Evolutionary conservation across 1,140 invertebrate species (phyloP).

Genomic region (Spodoptera frugiperda): DNA sequence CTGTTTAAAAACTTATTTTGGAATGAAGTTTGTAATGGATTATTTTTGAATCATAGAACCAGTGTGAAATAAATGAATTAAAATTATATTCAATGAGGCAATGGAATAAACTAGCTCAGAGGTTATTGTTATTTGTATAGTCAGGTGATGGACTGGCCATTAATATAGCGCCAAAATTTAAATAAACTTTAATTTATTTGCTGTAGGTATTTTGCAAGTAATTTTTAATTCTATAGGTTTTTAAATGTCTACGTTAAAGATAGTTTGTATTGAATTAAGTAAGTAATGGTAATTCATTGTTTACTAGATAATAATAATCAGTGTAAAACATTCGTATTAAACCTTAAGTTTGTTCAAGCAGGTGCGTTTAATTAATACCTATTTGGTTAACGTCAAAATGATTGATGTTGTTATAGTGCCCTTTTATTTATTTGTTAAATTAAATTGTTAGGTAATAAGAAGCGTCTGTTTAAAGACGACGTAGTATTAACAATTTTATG

Average conservation of each 20-base stretch:
- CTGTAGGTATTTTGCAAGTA: too few relatives aligned
- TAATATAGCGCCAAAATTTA: not conserved
- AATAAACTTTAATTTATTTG: too few relatives aligned
- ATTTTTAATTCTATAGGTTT: too few relatives aligned
- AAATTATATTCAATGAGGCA: conserved; percentile 62
- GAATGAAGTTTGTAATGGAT: conserved; percentile 70
- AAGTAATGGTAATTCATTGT: too few relatives aligned
- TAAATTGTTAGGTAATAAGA: not conserved
- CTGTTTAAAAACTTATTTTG: conserved; percentile 68
- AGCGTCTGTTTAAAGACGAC: not conserved
- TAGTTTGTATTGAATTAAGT: too few relatives aligned
- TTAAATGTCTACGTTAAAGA: too few relatives aligned
- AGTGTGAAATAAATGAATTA: conserved; percentile 58
- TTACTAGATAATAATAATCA: not conserved
- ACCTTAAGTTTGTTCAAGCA: not conserved
- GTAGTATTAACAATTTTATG: not conserved
- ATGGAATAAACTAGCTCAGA: conserved; percentile 46
- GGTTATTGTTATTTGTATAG: not conserved
- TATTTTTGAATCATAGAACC: conserved; percentile 42
- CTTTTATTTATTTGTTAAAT: not conserved
- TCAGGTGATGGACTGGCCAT: conserved; percentile 12
- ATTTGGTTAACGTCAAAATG: conserved; percentile 28
- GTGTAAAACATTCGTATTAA: not conserved
- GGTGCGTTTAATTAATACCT: conserved; percentile 30
- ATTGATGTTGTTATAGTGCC: conserved; percentile 22